These are phyloP conservation scores for Acrobeloides nanus DNA, from an alignment of 2,888 invertebrate species.

Conservation along the genomic window DNA sequence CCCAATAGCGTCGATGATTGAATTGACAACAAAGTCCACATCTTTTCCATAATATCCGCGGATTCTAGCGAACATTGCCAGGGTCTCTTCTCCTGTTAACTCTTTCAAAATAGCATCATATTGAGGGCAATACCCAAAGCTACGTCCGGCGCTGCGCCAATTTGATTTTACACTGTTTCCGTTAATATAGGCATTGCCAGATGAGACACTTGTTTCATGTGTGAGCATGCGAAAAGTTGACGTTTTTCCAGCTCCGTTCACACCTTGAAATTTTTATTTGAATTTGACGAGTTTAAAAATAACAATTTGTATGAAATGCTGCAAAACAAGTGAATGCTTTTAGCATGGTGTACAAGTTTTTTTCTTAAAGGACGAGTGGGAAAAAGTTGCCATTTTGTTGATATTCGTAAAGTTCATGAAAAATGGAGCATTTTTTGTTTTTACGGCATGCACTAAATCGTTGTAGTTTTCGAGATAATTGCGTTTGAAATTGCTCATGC, in stretches of 20 bases:
- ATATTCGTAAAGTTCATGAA: too few species aligned
- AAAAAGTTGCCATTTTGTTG: too few species aligned
- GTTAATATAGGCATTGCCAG: slow-evolving; percentile 38
- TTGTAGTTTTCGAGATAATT: too few species aligned
- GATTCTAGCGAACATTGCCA: slow-evolving; percentile 63
- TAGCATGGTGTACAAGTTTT: too few species aligned
- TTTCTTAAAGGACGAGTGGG: too few species aligned
- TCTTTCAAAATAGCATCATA: slow-evolving; percentile 69
- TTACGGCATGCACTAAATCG: too few species aligned
- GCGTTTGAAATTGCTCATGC: too few species aligned
- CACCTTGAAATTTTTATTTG: slow-evolving; percentile 21
- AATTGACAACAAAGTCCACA: slow-evolving; percentile 15
- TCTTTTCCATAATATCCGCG: slow-evolving; percentile 60
- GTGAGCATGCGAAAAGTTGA: slow-evolving; percentile 42
- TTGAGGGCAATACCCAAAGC: slow-evolving; percentile 68
- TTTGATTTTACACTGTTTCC: slow-evolving; percentile 36
- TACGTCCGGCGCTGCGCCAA: slow-evolving; percentile 28
- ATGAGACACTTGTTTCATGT: slow-evolving; percentile 38
- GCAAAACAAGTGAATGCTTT: too few species aligned
- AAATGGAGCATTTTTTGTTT: too few species aligned
- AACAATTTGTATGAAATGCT: too few species aligned
- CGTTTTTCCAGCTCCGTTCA: slow-evolving; percentile 48
- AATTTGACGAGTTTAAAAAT: too few species aligned
- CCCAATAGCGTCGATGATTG: slow-evolving; percentile 23
- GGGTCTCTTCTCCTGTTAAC: slow-evolving; percentile 66